Base-by-base conservation (phyloP, 2,113 vertebrate species). In the Anolis sagrei region DNA sequence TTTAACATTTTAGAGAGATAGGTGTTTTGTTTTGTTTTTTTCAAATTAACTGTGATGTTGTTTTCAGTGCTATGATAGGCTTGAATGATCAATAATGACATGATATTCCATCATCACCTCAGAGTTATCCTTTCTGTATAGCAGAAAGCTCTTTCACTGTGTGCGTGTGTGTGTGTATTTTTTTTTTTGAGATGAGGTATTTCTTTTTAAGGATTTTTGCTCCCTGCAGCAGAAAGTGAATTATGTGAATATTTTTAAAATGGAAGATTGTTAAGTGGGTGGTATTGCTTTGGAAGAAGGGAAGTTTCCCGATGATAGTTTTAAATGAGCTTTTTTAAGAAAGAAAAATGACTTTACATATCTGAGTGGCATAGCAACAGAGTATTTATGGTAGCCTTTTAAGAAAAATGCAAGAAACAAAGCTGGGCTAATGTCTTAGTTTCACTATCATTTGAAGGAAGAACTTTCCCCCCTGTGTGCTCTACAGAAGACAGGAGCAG, bases 1-100 rank as follows among this genome's bases (percentile, higher is more conserved):
- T 1, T 5, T 0, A 44, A 19, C 0, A 19, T 3, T 7, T 6
- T 0, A 2, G 16, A 14, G 48, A 61, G 9, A 23, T 4, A 39
- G 11, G 5, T 44, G 2, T n/a, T n/a, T n/a, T n/a, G n/a, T n/a
- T n/a, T n/a, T n/a, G 8, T 0, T 11, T 51, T 36, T 44, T 66
- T 11, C 72, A 86, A 74, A 74, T 36, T 3, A 85, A 78, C 61
- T 73, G 13, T 29, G 51, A 44, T 25, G 19, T 77, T 79, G 51
- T 77, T 69, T 66, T 79, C 39, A 21, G 48, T 58, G 9, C 51
- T 79, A 25, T 19, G 27, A 34, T 79, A 85, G 66, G 51, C 27
- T 32, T 73, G 66, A 79, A 48, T 72, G 39, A 61, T 79, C 36
- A 32, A 4, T 39, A 74, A n/a, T 64, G 36, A 49, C 9, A 21